Percentiles rank a stretch among this genome's conserved stretches.
phyloP scores from a whole-genome alignment of 2,888 invertebrate genomes.

The Argyresthia albistria region DNA sequence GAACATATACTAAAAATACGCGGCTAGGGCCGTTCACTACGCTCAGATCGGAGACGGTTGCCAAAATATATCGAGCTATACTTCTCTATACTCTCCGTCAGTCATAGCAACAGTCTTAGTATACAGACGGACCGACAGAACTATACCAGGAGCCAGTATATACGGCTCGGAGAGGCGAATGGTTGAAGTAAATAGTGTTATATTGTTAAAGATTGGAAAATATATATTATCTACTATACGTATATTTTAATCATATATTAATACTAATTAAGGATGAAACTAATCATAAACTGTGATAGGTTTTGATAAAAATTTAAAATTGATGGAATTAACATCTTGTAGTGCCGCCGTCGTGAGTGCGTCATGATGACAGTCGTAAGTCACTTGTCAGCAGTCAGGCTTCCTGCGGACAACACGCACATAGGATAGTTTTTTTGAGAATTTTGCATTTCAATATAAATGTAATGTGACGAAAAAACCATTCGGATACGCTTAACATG shows the following conservation, averaged over 20 bases:
- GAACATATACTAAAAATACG: conserved; percentile 12
- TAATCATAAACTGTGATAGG: conserved; percentile 73
- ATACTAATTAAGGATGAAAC: conserved; percentile 66
- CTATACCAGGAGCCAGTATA: conserved; percentile 10
- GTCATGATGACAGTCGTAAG: no score
- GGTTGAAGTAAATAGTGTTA: conserved; percentile 65
- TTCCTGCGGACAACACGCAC: conserved; percentile 1
- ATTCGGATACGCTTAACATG: conserved; percentile 18
- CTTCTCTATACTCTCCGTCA: conserved; percentile 1
- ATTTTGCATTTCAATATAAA: not conserved
- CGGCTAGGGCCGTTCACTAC: conserved; percentile 17
- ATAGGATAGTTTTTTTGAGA: conserved; percentile 19
- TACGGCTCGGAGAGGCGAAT: conserved; percentile 30
- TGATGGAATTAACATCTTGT: conserved; percentile 14
- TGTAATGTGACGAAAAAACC: not conserved
- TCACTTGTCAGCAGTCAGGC: not conserved
- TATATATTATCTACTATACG: conserved; percentile 68
- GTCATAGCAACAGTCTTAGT: conserved; percentile 13
- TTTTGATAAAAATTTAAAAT: conserved; percentile 71
- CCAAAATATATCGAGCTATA: conserved; percentile 21
- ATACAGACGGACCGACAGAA: conserved; percentile 14
- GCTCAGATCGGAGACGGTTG: conserved; percentile 24
- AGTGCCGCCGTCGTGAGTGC: no score
- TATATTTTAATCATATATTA: conserved; percentile 72
- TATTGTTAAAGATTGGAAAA: conserved; percentile 68